Conservation (phyloP, 1,140 invertebrate species). For the Ooceraea biroi region DNA sequence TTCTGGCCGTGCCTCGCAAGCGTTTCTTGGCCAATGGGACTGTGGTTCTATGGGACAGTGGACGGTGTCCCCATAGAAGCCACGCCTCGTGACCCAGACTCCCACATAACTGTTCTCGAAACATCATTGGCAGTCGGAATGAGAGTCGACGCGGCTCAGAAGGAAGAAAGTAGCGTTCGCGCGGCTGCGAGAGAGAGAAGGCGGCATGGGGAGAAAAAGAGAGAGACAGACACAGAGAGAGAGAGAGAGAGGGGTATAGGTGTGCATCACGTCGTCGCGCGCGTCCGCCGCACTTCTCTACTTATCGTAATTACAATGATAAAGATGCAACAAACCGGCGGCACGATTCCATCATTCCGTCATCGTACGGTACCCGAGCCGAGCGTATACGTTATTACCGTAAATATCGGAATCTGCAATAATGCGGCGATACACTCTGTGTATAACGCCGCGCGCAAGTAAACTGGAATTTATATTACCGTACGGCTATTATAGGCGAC, state of each 20-base stretch:
- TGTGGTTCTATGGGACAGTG: slow-evolving; percentile 86
- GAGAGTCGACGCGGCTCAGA: slow-evolving; percentile 75
- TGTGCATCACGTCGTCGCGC: slow-evolving; percentile 2
- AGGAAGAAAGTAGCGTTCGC: slow-evolving; percentile 74
- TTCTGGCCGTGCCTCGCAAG: slow-evolving; percentile 82
- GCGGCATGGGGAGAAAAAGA: not conserved
- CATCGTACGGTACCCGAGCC: slow-evolving; percentile 21
- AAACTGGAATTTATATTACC: slow-evolving; percentile 42
- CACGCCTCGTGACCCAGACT: slow-evolving; percentile 86
- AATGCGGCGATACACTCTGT: slow-evolving; percentile 23
- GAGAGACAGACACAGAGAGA: slow-evolving; percentile 27
- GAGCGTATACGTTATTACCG: slow-evolving; percentile 42
- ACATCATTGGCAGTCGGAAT: slow-evolving; percentile 81
- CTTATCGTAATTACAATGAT: slow-evolving; percentile 44
- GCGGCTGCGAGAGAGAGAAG: slow-evolving; percentile 62
- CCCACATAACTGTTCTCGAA: slow-evolving; percentile 85
- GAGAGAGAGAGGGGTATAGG: slow-evolving; percentile 40
- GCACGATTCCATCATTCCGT: slow-evolving; percentile 29
- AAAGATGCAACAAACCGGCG: slow-evolving; percentile 36
- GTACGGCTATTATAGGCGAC: slow-evolving; percentile 29
- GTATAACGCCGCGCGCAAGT: slow-evolving; percentile 30
- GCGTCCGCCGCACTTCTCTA: slow-evolving; percentile 4
- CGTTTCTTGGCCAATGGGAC: slow-evolving; percentile 86
- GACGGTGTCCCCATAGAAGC: slow-evolving; percentile 83
- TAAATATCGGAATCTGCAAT: slow-evolving; percentile 48